Conservation (phyloP, 2,113 vertebrate species). For the Neolamprologus modestus region DNA sequence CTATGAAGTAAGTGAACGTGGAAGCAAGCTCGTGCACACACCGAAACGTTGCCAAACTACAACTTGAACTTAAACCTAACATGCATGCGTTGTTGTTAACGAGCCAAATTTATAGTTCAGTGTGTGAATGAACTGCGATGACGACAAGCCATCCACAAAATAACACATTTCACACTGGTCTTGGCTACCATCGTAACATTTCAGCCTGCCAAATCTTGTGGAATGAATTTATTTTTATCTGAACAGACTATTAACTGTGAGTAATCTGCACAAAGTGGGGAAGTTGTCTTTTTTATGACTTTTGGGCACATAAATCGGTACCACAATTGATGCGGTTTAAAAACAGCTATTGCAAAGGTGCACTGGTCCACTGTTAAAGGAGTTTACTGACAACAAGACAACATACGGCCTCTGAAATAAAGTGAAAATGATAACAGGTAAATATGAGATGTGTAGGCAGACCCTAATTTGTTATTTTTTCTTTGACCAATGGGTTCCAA, state of each 20-base stretch:
- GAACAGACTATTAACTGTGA: background rate
- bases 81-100: background rate
- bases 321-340: background rate
- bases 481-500: background rate
- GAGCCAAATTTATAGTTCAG: background rate
- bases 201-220: background rate
- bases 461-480: background rate
- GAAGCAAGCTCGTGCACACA: rapidly evolving
- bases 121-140: background rate
- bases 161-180: background rate
- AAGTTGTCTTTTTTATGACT: background rate
- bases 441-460: background rate
- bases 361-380: background rate
- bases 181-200: background rate
- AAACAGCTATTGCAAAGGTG: background rate
- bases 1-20: background rate
- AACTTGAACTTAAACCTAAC: background rate
- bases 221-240: background rate
- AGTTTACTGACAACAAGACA: background rate
- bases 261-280: background rate
- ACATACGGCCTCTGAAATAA: background rate
- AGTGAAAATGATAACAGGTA: background rate
- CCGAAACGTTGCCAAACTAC: background rate
- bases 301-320: background rate
- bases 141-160: background rate